Evolutionary conservation across 2,888 invertebrate genomes (phyloP), one percentile per base, ranked within the genome.

Genomic region (Blera fallax): DNA sequence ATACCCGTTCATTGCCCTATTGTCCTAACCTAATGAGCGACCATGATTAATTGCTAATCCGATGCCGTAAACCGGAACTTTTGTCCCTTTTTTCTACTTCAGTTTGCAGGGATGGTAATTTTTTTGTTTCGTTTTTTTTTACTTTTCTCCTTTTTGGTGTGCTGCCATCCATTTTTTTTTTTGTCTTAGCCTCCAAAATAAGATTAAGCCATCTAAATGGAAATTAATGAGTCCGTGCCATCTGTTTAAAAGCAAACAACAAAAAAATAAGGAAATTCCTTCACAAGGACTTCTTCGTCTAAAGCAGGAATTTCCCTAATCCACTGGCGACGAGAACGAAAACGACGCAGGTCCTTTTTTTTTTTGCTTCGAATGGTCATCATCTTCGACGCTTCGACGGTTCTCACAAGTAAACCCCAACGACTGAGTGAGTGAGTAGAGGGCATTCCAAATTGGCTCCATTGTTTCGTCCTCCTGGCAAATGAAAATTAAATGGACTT

Each of bases 191-290:
- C 65, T 40, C 67, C 67, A 7, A 79, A 84, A 84, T 74, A 74
- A 70, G 73, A 74, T 74, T 79, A 79, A 84, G 58, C 64, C 56
- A 65, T 84, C 74, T 84, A 79, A 84, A 84, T 84, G 84, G 79
- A 84, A 84, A 84, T 84, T 84, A 84, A 79, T 84, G 79, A 79
- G 69, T 65, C 62, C 69, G 29, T 79, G 70, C 79, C 84, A 84
- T 84, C 79, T 84, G 84, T 50, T 37, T 79, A 48, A 52, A 73
- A 69, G 64, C 72, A 79, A 64, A 72, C 62, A 64, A 70, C 29
- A 52, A 70, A 54, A n/a, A 67, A 37, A 16, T 4, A 48, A 29
- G 67, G 11, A 48, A n/a, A 64, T 34, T 29, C 60, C 67, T 54
- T 16, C 14, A 34, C n/a, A 54, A 65, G 40, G 50, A 64, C 48